Base-by-base conservation (phyloP, 2,113 vertebrate genomes). In the Pterocles gutturalis region DNA sequence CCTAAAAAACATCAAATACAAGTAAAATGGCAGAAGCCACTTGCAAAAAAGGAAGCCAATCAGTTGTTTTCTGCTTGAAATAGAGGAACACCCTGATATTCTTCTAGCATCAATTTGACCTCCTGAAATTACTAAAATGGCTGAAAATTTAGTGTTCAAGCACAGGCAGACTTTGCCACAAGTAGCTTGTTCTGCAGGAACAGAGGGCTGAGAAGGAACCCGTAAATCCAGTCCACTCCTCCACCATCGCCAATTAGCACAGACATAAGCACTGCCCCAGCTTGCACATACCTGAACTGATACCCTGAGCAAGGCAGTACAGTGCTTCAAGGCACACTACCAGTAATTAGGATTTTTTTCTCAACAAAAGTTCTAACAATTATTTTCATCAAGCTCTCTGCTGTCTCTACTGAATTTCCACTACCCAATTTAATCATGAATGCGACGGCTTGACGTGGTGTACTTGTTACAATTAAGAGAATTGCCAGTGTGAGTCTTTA, bases 301-400 rank as follows among this genome's bases (percentile, higher is more conserved):
- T 33, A 17, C 70, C 2, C 21, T 41, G 24, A 76, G 46, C 55
- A 20, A 34, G 69, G 49, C 73, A 38, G 12, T 4, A 10, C 0
- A 0, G 36, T 1, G 19, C 64, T 66, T 34, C 13, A 22, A 79
- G 26, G 55, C 28, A 48, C 43, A 3, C 0, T 5, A 16, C 9
- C 17, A 53, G 7, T 1, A 34, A 26, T 4, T 0, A 18, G 6
- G 41, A 26, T 12, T 60, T 38, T 22, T 20, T 33, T 6, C 55
- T 67, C 17, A 62, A 34, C 5, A 1, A 0, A 65, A 85, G 57
- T 7, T 41, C 34, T 54, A 15, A 29, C 51, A 16, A 1, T 20
- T 11, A 1, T 78, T 85, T 67, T 24, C 54, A 70, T 34, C 19
- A 25, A 13, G 22, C 24, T 75, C 38, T 38, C 22, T 61, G 45